A percentile compares a stretch with the other conserved stretches of the same genome.
Conservation (phyloP, 2,888 invertebrate genomes). For the Elegia similella region DNA sequence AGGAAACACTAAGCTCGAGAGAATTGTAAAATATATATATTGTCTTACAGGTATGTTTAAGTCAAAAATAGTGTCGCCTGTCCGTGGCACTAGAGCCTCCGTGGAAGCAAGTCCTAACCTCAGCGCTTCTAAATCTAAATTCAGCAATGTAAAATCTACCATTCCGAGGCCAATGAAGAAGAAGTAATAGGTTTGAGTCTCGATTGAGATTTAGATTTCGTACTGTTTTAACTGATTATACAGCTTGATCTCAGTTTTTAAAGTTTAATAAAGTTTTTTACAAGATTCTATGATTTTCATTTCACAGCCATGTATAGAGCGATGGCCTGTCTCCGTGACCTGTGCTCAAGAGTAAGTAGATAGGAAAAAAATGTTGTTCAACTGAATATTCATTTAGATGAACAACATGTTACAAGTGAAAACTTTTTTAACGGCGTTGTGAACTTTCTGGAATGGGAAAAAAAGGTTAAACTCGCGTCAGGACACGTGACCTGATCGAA, state of each 20-base stretch:
- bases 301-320: too few species aligned
- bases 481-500: too few species aligned
- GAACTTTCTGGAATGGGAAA: too few species aligned
- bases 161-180: constrained; percentile 63
- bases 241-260: background rate
- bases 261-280: constrained; percentile 5
- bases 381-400: too few species aligned
- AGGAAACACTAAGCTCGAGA: too few species aligned
- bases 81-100: constrained; percentile 36
- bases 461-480: too few species aligned
- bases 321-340: too few species aligned
- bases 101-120: constrained; percentile 52
- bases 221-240: too few species aligned
- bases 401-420: too few species aligned
- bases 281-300: background rate
- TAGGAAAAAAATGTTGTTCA: too few species aligned
- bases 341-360: too few species aligned
- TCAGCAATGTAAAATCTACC: constrained; percentile 68
- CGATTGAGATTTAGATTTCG: background rate
- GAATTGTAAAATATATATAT: background rate
- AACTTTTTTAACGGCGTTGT: too few species aligned
- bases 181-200: constrained; percentile 32
- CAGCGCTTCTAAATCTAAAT: constrained; percentile 58
- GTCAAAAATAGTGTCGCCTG: constrained; percentile 54
- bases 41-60: constrained; percentile 53